phyloP scores from a whole-genome alignment of 1,140 invertebrate species.

The Drosophila tristis region DNA sequence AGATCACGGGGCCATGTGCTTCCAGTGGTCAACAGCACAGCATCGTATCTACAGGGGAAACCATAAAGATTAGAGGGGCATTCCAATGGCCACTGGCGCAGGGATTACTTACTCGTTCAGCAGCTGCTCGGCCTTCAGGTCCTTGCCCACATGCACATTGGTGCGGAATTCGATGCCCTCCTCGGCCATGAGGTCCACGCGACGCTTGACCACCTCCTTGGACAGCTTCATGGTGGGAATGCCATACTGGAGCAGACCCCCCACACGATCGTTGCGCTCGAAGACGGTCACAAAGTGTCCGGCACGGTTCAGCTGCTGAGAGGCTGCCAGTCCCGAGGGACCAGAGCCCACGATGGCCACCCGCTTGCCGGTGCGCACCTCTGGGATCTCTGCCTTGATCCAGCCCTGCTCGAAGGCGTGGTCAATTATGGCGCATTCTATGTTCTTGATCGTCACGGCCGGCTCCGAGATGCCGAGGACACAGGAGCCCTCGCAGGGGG shows the following conservation, averaged over 20 bases:
- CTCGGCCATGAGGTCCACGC: slow-evolving; percentile 93
- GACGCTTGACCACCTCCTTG: slow-evolving; percentile 95
- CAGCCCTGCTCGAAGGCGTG: slow-evolving; percentile 98
- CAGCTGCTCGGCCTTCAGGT: slow-evolving; percentile 91
- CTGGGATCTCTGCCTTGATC: slow-evolving; percentile 90
- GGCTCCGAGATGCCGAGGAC: slow-evolving; percentile 98
- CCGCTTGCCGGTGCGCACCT: slow-evolving; percentile 91
- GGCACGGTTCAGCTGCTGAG: slow-evolving; percentile 97
- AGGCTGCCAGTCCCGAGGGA: slow-evolving; percentile 96
- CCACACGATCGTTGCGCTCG: slow-evolving; percentile 97
- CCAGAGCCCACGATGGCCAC: slow-evolving; percentile 98
- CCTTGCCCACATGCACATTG: slow-evolving; percentile 95
- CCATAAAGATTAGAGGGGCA: background rate
- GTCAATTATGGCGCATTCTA: slow-evolving; percentile 99
- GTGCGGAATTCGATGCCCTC: slow-evolving; percentile 97
- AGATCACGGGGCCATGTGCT: slow-evolving; percentile 98
- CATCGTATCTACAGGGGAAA: slow-evolving; percentile 88
- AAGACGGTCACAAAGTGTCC: slow-evolving; percentile 97
- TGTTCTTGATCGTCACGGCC: slow-evolving; percentile 99
- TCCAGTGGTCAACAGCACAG: slow-evolving; percentile 95
- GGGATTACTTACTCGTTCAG: slow-evolving; percentile 83
- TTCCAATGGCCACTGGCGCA: rapidly evolving
- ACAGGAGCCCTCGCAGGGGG: slow-evolving; percentile 99
- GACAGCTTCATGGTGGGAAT: slow-evolving; percentile 99
- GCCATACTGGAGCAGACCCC: slow-evolving; percentile 98